Percentiles rank a stretch among this genome's conserved stretches.
Conservation (phyloP, 2,888 invertebrate genomes). For the Tipula confusa region DNA sequence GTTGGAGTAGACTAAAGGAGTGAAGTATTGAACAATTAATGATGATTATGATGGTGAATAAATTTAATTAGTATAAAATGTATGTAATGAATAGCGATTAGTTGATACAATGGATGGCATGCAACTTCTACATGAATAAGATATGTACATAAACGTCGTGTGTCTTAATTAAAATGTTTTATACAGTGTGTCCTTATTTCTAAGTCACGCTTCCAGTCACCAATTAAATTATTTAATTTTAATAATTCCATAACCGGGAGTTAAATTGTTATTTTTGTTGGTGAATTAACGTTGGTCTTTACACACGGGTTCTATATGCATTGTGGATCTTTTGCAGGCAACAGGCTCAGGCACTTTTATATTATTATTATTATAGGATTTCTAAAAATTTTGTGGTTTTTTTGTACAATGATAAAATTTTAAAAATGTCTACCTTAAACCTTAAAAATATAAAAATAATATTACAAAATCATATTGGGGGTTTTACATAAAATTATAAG, state of each 20-base stretch:
- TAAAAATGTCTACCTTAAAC: neutral
- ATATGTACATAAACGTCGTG: neutral
- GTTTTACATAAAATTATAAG: neutral
- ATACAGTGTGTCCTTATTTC: neutral
- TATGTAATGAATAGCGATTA: neutral
- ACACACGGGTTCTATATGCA: neutral
- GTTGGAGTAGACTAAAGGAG: neutral
- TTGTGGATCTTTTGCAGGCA: neutral
- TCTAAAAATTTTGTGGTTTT: neutral
- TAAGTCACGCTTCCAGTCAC: neutral
- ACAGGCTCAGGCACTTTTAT: neutral
- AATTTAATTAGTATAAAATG: neutral
- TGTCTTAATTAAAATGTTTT: neutral
- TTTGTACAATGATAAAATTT: neutral
- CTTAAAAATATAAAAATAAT: conserved; percentile 20
- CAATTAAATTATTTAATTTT: neutral
- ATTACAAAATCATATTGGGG: neutral
- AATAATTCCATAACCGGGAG: neutral
- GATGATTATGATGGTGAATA: neutral
- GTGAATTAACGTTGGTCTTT: neutral
- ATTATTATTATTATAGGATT: no score
- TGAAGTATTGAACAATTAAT: neutral
- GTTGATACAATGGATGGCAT: neutral
- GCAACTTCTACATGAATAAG: neutral
- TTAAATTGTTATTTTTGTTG: neutral